phyloP scores from a whole-genome alignment of 2,113 vertebrate genomes.

The Microcebus ravelobensis region DNA sequence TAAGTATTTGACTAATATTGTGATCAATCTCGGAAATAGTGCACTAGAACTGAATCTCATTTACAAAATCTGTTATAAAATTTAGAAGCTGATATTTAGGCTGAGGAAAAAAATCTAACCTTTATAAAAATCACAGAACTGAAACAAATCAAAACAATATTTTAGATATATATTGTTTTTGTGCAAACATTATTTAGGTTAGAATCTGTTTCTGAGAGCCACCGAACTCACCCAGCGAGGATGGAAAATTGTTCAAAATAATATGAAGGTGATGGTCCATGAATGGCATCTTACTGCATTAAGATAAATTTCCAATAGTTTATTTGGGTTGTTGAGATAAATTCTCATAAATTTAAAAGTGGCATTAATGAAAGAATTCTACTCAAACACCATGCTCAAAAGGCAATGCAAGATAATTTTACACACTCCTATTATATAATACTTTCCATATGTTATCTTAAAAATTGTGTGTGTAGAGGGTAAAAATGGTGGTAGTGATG shows the following conservation, averaged over 20 bases:
- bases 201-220: not conserved
- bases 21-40: not conserved
- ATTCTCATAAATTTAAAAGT: not conserved
- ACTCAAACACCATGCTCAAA: not conserved
- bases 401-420: not conserved
- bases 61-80: constrained; percentile 9
- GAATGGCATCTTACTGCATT: not conserved
- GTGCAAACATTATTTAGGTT: not conserved
- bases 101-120: not conserved
- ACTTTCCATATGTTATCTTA: not conserved
- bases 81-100: not conserved
- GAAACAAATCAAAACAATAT: not conserved
- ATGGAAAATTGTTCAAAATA: not conserved
- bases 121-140: not conserved
- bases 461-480: not conserved
- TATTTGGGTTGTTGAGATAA: not conserved
- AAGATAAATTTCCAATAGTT: not conserved
- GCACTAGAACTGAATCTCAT: not conserved
- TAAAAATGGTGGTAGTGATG: not conserved
- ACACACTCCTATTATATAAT: not conserved
- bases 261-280: not conserved
- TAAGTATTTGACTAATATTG: not conserved
- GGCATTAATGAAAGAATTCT: constrained; percentile 18
- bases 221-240: not conserved
- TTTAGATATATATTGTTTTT: not conserved